Conservation (phyloP, 2,888 invertebrate species). For the Drosophila nigricruria region DNA sequence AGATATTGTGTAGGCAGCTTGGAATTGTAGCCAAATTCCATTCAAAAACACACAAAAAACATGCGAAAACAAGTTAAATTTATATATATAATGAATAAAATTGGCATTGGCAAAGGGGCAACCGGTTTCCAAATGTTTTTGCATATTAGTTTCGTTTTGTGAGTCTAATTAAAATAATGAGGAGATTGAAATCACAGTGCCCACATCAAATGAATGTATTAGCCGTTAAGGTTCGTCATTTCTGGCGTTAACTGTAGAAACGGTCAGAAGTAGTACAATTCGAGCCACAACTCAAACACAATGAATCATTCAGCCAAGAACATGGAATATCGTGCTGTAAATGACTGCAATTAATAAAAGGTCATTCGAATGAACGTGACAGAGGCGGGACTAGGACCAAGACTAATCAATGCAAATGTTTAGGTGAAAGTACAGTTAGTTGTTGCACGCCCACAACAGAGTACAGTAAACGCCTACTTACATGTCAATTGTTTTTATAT, state of each 20-base stretch:
- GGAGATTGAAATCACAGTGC: neutral
- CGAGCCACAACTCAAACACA: neutral
- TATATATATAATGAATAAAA: neutral
- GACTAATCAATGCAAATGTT: slow-evolving; percentile 22
- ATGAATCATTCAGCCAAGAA: slow-evolving; percentile 32
- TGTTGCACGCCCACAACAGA: slow-evolving; percentile 28
- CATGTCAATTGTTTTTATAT: slow-evolving; percentile 14
- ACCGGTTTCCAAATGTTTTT: slow-evolving; percentile 10
- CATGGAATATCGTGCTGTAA: slow-evolving; percentile 50
- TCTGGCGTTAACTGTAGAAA: slow-evolving; percentile 33
- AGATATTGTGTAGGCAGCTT: neutral
- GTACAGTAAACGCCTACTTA: slow-evolving; percentile 17
- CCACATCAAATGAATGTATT: neutral
- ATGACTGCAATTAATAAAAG: slow-evolving; percentile 71
- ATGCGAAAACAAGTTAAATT: neutral
- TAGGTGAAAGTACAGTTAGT: slow-evolving; percentile 30
- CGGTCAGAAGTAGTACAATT: slow-evolving; percentile 1
- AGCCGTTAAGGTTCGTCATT: slow-evolving; percentile 12
- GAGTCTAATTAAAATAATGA: slow-evolving; percentile 11
- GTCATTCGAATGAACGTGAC: slow-evolving; percentile 51
- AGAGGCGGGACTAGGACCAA: neutral
- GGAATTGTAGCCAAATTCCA: slow-evolving; percentile 1
- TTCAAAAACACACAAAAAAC: neutral
- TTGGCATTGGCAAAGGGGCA: neutral
- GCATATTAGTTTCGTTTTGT: slow-evolving; percentile 1